phyloP scores from a whole-genome alignment of 2,113 vertebrate species.

The Clinocottus analis region DNA sequence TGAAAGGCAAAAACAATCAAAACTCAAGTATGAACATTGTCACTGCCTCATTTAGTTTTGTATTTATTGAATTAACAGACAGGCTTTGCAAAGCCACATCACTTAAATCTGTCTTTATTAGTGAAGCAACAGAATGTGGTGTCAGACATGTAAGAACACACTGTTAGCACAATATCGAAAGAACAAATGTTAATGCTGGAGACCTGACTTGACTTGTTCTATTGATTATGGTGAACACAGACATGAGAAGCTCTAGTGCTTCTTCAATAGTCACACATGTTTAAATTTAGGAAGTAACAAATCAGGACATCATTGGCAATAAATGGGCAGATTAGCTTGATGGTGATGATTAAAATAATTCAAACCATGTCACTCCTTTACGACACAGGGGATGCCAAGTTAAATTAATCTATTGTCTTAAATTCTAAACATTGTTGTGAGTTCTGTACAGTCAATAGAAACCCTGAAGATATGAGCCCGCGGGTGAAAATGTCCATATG shows the following conservation, averaged over 20 bases:
- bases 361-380: slow-evolving; percentile 28
- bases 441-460: background rate
- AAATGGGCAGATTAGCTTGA: slow-evolving; percentile 35
- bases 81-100: background rate
- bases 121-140: background rate
- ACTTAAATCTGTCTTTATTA: background rate
- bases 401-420: slow-evolving; percentile 19
- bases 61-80: too few species aligned
- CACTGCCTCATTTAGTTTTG: too few species aligned
- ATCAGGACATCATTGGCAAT: slow-evolving; percentile 11
- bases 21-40: background rate
- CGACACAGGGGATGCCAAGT: slow-evolving; percentile 9
- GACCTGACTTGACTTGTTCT: background rate
- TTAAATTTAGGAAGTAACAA: slow-evolving; percentile 1
- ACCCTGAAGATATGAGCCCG: background rate
- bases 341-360: slow-evolving; percentile 23
- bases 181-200: background rate
- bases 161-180: background rate
- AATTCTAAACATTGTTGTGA: slow-evolving; percentile 20
- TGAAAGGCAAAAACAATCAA: background rate
- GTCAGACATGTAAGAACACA: background rate
- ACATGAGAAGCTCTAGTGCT: background rate
- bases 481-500: slow-evolving; percentile 22
- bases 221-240: background rate
- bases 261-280: background rate